Percentiles rank a stretch among this genome's conserved stretches.
Conservation (phyloP, 2,888 invertebrate species). For the Leptopilina myrica region DNA sequence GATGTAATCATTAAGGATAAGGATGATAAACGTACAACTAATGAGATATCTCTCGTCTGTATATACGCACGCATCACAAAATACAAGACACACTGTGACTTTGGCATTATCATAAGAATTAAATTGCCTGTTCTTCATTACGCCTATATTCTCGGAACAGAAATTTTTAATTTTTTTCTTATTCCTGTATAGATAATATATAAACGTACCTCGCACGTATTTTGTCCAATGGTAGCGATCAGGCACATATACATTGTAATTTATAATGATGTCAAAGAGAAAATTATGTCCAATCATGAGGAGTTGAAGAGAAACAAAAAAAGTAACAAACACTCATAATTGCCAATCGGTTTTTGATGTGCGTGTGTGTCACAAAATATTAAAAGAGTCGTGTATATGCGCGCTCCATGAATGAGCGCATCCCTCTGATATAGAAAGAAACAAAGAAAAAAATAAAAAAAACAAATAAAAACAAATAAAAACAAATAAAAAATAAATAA, state of each 20-base stretch:
- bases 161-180: conserved; percentile 10
- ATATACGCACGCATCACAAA: not conserved
- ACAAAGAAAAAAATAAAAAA: not conserved
- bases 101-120: not conserved
- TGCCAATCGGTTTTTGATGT: not conserved
- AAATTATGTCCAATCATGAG: conserved; percentile 30
- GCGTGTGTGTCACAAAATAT: too few relatives aligned
- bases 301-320: not conserved
- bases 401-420: too few relatives aligned
- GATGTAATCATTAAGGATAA: conserved; percentile 29
- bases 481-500: too few relatives aligned
- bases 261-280: conserved; percentile 33
- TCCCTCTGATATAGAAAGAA: not conserved
- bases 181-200: not conserved
- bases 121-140: conserved; percentile 34
- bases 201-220: not conserved
- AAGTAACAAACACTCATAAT: conserved; percentile 35
- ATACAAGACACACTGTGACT: conserved; percentile 11
- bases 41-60: conserved; percentile 13
- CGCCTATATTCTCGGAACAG: not conserved
- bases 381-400: too few relatives aligned
- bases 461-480: too few relatives aligned
- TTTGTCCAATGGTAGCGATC: conserved; percentile 28
- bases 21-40: conserved; percentile 21
- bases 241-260: conserved; percentile 6